phyloP scores from a whole-genome alignment of 2,888 invertebrate species.

The Plutella xylostella region DNA sequence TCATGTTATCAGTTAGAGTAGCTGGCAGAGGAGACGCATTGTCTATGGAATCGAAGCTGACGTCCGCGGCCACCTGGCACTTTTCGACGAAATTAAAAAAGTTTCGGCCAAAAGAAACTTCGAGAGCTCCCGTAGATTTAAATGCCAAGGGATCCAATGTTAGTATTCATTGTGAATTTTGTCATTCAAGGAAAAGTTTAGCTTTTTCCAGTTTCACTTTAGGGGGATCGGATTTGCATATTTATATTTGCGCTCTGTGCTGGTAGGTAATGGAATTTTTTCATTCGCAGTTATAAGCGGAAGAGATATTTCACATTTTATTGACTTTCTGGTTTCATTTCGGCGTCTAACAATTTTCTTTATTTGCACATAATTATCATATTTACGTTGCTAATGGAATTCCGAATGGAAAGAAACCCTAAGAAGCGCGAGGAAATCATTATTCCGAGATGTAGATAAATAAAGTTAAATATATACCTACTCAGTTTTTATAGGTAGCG shows the following conservation, averaged over 20 bases:
- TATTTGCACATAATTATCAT: too few relatives aligned
- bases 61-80: slow-evolving; percentile 58
- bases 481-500: too few relatives aligned
- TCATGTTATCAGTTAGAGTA: slow-evolving; percentile 38
- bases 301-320: too few relatives aligned
- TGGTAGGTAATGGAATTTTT: slow-evolving; percentile 6
- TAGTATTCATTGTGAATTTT: slow-evolving; percentile 59
- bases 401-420: too few relatives aligned
- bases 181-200: slow-evolving; percentile 51
- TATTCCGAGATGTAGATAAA: too few relatives aligned
- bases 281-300: neutral
- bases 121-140: slow-evolving; percentile 53
- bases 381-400: too few relatives aligned
- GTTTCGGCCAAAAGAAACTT: slow-evolving; percentile 47
- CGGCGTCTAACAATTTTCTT: too few relatives aligned
- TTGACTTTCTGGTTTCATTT: too few relatives aligned
- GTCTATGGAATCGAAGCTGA: slow-evolving; percentile 54
- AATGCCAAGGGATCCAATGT: slow-evolving; percentile 56
- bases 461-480: too few relatives aligned
- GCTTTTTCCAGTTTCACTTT: slow-evolving; percentile 34
- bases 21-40: slow-evolving; percentile 30
- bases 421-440: too few relatives aligned
- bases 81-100: slow-evolving; percentile 65
- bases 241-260: slow-evolving; percentile 16
- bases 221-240: slow-evolving; percentile 27